A percentile compares a stretch with the other conserved stretches of the same genome.
Conservation (phyloP, 2,113 vertebrate species). For the Sylvia atricapilla region DNA sequence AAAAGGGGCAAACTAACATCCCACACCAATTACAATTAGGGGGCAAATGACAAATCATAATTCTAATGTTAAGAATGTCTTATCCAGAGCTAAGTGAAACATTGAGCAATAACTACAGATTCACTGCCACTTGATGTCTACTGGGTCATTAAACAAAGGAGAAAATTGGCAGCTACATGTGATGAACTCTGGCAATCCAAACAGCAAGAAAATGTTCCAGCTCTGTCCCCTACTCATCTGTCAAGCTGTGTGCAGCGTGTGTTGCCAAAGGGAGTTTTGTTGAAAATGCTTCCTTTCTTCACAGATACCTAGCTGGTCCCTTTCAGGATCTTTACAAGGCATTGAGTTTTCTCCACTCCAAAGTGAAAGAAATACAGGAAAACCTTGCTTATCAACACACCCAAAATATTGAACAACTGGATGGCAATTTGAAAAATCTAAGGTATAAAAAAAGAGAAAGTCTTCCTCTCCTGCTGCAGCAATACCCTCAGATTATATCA, state of each 20-base stretch:
- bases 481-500: neutral
- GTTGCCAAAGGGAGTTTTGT: neutral
- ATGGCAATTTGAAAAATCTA: neutral
- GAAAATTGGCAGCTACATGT: neutral
- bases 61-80: neutral
- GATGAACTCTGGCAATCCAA: neutral
- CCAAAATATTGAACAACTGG: neutral
- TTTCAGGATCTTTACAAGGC: neutral
- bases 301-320: neutral
- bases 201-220: neutral
- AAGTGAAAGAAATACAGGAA: neutral
- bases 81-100: neutral
- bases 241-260: neutral
- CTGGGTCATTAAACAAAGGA: neutral
- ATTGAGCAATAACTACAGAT: neutral
- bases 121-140: neutral
- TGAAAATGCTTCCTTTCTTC: neutral
- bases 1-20: neutral
- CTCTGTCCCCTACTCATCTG: neutral
- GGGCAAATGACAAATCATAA: neutral
- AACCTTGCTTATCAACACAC: neutral
- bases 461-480: neutral
- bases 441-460: neutral
- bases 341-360: neutral
- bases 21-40: neutral